Conservation (phyloP, 2,797 vertebrate genomes). For the Danio kyathit region DNA sequence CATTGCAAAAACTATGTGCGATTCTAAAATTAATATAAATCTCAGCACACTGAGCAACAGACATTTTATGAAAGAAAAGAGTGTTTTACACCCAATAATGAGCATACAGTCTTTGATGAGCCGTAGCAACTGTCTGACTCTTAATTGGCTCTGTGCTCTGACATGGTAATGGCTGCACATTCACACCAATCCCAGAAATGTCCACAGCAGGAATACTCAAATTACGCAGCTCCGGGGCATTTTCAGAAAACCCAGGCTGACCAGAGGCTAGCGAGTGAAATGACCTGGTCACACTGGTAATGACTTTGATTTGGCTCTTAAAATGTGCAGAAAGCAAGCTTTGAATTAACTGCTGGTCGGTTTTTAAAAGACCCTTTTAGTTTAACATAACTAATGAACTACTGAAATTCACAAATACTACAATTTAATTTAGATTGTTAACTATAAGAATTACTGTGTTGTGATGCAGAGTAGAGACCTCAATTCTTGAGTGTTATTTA, state of each 20-base stretch:
- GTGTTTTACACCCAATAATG: neutral
- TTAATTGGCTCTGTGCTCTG: conserved; percentile 44
- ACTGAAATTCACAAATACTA: neutral
- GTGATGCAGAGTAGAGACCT: neutral
- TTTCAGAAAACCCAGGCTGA: conserved; percentile 7
- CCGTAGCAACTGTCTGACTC: conserved; percentile 21
- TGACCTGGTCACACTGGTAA: conserved; percentile 14
- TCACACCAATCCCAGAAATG: conserved; percentile 3
- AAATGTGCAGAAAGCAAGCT: too few species aligned
- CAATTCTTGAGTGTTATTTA: too few species aligned
- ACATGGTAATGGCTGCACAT: conserved; percentile 49
- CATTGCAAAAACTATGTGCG: neutral
- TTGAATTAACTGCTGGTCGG: neutral
- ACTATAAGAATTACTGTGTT: neutral
- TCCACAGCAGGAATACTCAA: conserved; percentile 18
- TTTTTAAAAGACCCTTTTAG: neutral
- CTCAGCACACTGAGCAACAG: neutral
- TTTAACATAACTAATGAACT: neutral
- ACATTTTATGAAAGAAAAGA: neutral
- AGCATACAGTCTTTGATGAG: conserved; percentile 20
- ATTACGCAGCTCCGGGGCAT: conserved; percentile 26
- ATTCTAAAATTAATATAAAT: conserved; percentile 6
- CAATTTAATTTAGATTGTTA: neutral
- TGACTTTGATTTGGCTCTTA: conserved; percentile 9
- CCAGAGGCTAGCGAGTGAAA: neutral